Evolutionary conservation across 2,888 invertebrate species (phyloP), one percentile per base, ranked within the genome.

Genomic region (Drosophila borborema): DNA sequence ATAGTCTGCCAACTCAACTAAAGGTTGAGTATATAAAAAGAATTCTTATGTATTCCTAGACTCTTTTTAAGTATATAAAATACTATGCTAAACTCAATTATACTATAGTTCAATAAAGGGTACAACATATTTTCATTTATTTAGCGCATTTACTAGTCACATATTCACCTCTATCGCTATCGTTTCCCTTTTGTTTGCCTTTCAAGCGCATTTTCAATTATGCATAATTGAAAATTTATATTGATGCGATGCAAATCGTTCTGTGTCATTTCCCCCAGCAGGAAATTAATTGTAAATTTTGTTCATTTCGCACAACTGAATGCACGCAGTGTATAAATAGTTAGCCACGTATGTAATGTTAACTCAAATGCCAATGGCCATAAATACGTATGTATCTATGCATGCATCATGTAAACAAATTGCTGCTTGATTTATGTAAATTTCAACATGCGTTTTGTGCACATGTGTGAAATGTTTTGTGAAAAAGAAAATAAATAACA

Each of bases 261-360:
- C 71, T 58, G 58, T 59, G 40, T 69, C 59, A 75, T 85, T 82
- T 82, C 77, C 82, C 69, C 51, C 34, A 20, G 68, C 75, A 82
- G 83, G 86, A 83, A 82, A 85, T 85, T 77, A 80, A 76, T 86
- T 82, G 86, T 77, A 82, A 82, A 85, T 80, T 80, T 82, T 77
- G 74, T 77, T 76, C 63, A 74, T 81, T 69, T 60, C 23, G 51
- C 48, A 54, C 45, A 34, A 64, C 38, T 60, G 38, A 55, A 55
- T 48, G 46, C 23, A 23, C 18, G n/a, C 48, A 64, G 43, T 60
- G 56, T 64, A 69, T 73, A 46, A 73, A 73, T 68, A 45, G 59
- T 68, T 61, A 51, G 23, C 10, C n/a, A 40, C 40, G 23, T 20
- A 20, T 20, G 20, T 54, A 46, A 56, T 68, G 66, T 64, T 64